These are phyloP conservation scores for Prosapia bicincta DNA, from an alignment of 2,888 invertebrate genomes.

Conservation along the genomic window DNA sequence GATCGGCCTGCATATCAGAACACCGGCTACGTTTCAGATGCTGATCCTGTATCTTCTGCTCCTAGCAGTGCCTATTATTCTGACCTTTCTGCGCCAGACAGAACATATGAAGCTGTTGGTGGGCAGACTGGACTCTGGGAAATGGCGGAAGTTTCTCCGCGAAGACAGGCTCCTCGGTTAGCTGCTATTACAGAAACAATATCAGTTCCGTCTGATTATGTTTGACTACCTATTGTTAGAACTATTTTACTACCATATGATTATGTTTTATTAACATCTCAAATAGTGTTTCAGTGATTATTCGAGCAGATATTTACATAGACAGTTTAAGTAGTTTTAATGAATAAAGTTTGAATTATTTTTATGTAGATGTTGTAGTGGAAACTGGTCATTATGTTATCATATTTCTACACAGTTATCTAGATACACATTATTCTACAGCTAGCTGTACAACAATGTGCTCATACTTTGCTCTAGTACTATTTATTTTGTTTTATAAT, in stretches of 20 bases:
- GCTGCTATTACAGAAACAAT: constrained; percentile 57
- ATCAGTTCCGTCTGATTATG: constrained; percentile 59
- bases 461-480: no score
- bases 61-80: constrained; percentile 75
- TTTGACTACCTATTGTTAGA: constrained; percentile 38
- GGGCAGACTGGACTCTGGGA: constrained; percentile 48
- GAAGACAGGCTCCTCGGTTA: constrained; percentile 45
- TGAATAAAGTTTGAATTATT: no score
- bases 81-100: constrained; percentile 58
- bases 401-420: no score
- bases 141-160: constrained; percentile 41
- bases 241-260: background rate
- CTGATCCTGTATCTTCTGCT: constrained; percentile 55
- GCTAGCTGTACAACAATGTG: no score
- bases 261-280: no score
- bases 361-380: no score
- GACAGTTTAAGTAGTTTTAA: no score
- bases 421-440: no score
- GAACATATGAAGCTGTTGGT: constrained; percentile 60
- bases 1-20: constrained; percentile 70
- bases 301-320: no score
- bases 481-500: no score
- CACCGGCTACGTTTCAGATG: constrained; percentile 54
- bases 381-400: no score
- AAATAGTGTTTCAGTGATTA: no score